Percentiles rank a stretch among this genome's conserved stretches.
These are phyloP conservation scores for Hippocampus kuda DNA, from an alignment of 2,797 vertebrate species.

Conservation along the genomic window DNA sequence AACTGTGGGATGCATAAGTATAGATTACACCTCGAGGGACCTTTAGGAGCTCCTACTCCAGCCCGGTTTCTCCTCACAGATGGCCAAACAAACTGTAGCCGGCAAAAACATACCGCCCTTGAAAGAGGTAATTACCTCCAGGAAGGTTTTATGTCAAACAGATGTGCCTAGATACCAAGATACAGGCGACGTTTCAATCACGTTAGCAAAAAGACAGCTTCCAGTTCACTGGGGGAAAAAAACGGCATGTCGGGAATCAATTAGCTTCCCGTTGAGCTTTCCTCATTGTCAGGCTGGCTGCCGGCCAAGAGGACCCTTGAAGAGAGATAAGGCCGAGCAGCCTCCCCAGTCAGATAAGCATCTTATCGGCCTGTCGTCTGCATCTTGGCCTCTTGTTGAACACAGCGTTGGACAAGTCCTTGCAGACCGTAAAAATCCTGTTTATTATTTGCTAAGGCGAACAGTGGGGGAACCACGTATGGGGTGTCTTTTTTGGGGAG, in stretches of 20 bases:
- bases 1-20: background rate
- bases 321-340: slow-evolving; percentile 45
- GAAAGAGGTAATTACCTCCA: slow-evolving; percentile 5
- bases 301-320: slow-evolving; percentile 35
- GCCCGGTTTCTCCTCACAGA: background rate
- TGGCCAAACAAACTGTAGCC: background rate
- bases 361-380: slow-evolving; percentile 59
- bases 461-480: background rate
- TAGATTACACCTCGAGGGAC: background rate
- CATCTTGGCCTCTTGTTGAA: slow-evolving; percentile 53
- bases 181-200: background rate
- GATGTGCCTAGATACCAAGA: background rate
- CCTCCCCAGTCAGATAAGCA: slow-evolving; percentile 43
- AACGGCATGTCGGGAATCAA: slow-evolving; percentile 20
- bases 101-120: slow-evolving; percentile 1
- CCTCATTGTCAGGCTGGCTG: slow-evolving; percentile 44
- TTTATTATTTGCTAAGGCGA: background rate
- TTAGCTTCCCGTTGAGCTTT: slow-evolving; percentile 29
- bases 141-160: slow-evolving; percentile 7
- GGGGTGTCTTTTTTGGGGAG: background rate
- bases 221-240: background rate
- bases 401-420: slow-evolving; percentile 36
- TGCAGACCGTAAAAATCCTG: slow-evolving; percentile 28
- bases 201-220: slow-evolving; percentile 4
- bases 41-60: background rate